Evolutionary conservation across 1,140 invertebrate species (phyloP), one percentile per base, ranked within the genome.

Genomic region (Microplitis demolitor): DNA sequence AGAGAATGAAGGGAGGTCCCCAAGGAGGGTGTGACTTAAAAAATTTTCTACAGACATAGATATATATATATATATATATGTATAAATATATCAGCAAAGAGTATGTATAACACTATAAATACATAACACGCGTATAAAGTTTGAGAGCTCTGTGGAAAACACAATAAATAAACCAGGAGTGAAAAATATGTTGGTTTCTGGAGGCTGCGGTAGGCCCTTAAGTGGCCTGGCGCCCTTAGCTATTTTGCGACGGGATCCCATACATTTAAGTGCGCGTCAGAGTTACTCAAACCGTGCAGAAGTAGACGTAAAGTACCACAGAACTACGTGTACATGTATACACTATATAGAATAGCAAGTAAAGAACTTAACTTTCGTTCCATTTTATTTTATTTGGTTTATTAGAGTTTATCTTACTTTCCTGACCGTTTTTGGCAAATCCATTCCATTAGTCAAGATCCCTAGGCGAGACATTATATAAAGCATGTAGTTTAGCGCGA

Each of bases 211-310:
- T 75, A 75, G 75, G 80, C 78, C 78, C 80, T 78, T 84, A 83
- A 84, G 83, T 84, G 81, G 77, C 80, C 74, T 80, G 80, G 79
- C 81, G 79, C 81, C 81, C 82, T 78, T 78, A 76, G 70, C 77
- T 77, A 77, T 78, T 79, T 75, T 70, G 67, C 72, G 74, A 79
- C 77, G 76, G 78, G 78, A 74, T 79, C 68, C 71, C 77, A 80
- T 83, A 82, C 74, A 80, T 83, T 78, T 81, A 76, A 71, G 37
- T 33, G 24, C 4, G 75, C 75, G 74, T 68, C 73, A 53, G 74
- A 71, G 74, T 77, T 77, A 73, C 77, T 74, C 79, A 79, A 80
- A 78, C 72, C 74, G 9, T 45, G 63, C 56, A 54, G n/a, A 62
- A 56, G 58, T 35, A 69, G 33, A 24, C 24, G 24, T 24, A 24